A percentile compares a stretch with the other conserved stretches of the same genome.
Conservation (phyloP, 2,888 invertebrate genomes). For the Hipparchia sbordonii region DNA sequence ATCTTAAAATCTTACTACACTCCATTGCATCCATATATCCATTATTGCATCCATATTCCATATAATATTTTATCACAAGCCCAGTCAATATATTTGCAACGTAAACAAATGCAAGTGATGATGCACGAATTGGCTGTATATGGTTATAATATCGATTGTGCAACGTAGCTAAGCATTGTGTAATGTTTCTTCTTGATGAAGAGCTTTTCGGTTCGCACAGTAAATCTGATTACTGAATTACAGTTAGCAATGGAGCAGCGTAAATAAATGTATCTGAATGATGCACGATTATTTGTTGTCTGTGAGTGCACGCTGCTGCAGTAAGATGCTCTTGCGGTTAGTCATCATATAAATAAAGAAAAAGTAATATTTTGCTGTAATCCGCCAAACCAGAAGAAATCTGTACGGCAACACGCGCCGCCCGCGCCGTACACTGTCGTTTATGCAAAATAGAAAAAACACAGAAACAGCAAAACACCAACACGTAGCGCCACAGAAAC, state of each 20-base stretch:
- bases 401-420: no score
- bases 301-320: conserved; percentile 3
- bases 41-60: not conserved
- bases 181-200: conserved; percentile 33
- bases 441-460: no score
- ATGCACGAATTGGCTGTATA: conserved; percentile 63
- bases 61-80: not conserved
- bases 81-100: conserved; percentile 38
- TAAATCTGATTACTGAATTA: conserved; percentile 66
- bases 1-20: no score
- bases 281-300: conserved; percentile 16
- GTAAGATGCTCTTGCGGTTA: not conserved
- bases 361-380: no score
- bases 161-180: conserved; percentile 37
- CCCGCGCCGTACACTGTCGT: no score
- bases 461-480: no score
- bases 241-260: not conserved
- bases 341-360: not conserved
- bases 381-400: no score
- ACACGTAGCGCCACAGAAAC: no score
- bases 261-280: conserved; percentile 19
- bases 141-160: conserved; percentile 32
- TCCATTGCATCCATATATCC: no score
- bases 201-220: conserved; percentile 45
- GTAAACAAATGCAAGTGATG: conserved; percentile 67